phyloP scores from a whole-genome alignment of 2,113 vertebrate genomes.

The Ictidomys tridecemlineatus region DNA sequence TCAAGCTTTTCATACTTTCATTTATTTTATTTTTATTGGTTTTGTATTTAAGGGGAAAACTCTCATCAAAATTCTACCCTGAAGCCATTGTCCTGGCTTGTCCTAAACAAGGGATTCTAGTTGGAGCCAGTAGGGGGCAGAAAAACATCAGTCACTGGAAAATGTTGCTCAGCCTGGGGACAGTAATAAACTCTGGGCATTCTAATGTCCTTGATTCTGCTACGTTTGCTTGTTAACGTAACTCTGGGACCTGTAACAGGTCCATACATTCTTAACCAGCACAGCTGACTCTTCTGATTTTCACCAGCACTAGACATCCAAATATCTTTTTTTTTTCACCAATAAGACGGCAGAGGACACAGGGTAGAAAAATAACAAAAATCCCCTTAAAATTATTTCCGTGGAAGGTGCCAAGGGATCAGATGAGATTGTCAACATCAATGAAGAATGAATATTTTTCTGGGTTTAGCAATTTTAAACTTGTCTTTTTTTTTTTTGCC shows the following conservation, averaged over 20 bases:
- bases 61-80: not conserved
- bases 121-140: conserved; percentile 39
- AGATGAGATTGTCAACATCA: not conserved
- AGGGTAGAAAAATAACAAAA: not conserved
- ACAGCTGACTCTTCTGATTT: not conserved
- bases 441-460: not conserved
- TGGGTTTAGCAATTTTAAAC: not conserved
- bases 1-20: not conserved
- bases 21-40: conserved; percentile 30
- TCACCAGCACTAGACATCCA: not conserved
- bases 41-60: not conserved
- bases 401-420: not conserved
- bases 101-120: not conserved
- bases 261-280: not conserved
- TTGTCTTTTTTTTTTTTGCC: not conserved
- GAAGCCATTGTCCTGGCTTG: not conserved
- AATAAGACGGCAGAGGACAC: not conserved
- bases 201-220: not conserved
- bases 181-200: not conserved
- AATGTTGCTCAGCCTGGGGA: not conserved
- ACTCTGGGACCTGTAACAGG: not conserved
- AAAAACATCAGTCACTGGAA: not conserved
- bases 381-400: not conserved
- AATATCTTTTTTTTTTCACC: not conserved
- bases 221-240: not conserved